phyloP scores from a whole-genome alignment of 2,797 vertebrate species.

The Hydrophis major region DNA sequence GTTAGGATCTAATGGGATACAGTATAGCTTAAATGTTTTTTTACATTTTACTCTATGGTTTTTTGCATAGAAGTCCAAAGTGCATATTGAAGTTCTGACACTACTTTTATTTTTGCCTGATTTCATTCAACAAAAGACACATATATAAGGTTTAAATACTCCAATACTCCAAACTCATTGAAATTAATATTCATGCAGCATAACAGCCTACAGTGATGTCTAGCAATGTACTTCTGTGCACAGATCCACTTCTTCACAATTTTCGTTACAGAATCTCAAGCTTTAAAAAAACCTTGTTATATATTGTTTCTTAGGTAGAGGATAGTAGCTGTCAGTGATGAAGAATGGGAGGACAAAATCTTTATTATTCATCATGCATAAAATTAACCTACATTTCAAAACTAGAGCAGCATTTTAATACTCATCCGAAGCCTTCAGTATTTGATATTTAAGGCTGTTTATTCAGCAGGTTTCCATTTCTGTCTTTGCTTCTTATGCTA shows the following conservation, averaged over 20 bases:
- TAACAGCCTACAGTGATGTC: background rate
- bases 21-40: background rate
- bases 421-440: background rate
- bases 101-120: background rate
- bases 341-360: background rate
- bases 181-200: slow-evolving; percentile 14
- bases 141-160: slow-evolving; percentile 17
- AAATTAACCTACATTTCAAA: slow-evolving; percentile 19
- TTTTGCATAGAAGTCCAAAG: background rate
- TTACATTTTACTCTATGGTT: background rate
- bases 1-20: background rate
- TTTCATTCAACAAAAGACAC: fast-evolving
- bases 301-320: background rate
- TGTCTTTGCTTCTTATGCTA: background rate
- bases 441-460: background rate
- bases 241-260: background rate
- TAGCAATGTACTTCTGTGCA: background rate
- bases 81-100: background rate
- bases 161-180: background rate
- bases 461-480: background rate
- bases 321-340: background rate
- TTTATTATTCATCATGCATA: slow-evolving; percentile 10
- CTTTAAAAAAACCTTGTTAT: background rate
- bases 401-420: background rate
- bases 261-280: background rate